Percentiles rank a stretch among this genome's conserved stretches.
Conservation (phyloP, 2,113 vertebrate species). For the Nestor notabilis region DNA sequence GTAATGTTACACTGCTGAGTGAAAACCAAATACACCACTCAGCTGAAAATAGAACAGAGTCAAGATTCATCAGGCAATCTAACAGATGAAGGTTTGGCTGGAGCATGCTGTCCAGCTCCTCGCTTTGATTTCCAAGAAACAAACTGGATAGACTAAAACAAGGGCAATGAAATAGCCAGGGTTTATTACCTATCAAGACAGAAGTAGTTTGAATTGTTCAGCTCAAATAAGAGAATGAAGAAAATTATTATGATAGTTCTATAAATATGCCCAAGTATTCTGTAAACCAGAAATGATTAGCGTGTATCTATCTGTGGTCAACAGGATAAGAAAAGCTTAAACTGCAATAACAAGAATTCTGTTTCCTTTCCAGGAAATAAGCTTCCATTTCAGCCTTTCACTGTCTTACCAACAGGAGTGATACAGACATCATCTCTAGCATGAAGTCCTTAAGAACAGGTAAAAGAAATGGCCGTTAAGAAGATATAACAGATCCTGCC, state of each 20-base stretch:
- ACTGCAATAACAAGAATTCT: not conserved
- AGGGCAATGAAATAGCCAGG: not conserved
- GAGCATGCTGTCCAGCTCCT: not conserved
- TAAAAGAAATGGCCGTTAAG: not conserved
- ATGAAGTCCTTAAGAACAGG: not conserved
- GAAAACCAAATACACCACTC: not conserved
- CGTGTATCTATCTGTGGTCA: not conserved
- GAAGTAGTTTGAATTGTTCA: not conserved
- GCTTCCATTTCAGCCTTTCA: not conserved
- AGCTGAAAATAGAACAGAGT: not conserved
- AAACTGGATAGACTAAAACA: not conserved
- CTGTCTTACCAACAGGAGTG: not conserved
- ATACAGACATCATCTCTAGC: not conserved
- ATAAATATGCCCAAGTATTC: not conserved
- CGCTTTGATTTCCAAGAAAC: not conserved
- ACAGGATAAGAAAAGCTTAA: not conserved
- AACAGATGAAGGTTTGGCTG: not conserved
- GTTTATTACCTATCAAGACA: not conserved
- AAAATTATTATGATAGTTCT: not conserved
- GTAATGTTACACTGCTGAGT: not conserved
- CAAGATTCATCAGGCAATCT: not conserved
- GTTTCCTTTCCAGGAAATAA: not conserved
- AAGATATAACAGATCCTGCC: fast-evolving
- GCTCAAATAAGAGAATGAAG: not conserved
- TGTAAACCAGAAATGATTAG: not conserved